Evolutionary conservation across 2,797 vertebrate genomes (phyloP).

Genomic region (Eospalax fontanierii): DNA sequence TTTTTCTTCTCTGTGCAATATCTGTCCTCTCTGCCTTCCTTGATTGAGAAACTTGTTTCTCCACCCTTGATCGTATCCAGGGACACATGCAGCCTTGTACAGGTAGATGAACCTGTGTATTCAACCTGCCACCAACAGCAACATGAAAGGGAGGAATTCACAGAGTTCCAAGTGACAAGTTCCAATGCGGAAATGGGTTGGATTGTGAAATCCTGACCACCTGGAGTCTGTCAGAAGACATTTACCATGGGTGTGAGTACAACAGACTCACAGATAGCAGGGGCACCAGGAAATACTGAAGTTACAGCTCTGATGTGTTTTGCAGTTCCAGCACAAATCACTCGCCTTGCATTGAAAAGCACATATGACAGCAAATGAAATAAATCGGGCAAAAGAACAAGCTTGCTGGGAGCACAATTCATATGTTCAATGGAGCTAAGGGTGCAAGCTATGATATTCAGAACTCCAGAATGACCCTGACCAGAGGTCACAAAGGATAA

Average conservation of each 20-base stretch:
- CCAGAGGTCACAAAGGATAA: conserved; percentile 35
- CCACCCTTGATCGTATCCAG: conserved; percentile 85
- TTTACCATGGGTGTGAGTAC: conserved; percentile 51
- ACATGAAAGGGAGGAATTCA: conserved; percentile 64
- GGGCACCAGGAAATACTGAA: not conserved
- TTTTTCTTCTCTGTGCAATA: conserved; percentile 58
- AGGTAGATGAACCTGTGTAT: not conserved
- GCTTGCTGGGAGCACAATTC: conserved; percentile 29
- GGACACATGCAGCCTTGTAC: conserved; percentile 62
- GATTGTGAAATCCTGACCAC: conserved; percentile 71
- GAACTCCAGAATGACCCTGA: conserved; percentile 42
- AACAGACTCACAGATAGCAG: not conserved
- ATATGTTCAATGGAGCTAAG: conserved; percentile 24
- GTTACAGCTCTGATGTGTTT: conserved; percentile 58
- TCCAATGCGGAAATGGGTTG: conserved; percentile 72
- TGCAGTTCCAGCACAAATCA: conserved; percentile 44
- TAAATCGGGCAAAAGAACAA: conserved; percentile 73
- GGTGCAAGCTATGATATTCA: not conserved
- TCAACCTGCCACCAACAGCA: conserved; percentile 5
- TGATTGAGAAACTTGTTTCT: conserved; percentile 86
- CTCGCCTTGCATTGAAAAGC: conserved; percentile 57
- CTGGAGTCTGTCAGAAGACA: conserved; percentile 78
- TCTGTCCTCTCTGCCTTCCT: conserved; percentile 79
- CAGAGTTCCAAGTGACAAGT: conserved; percentile 67
- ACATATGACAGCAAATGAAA: conserved; percentile 48